Evolutionary conservation across 2,888 invertebrate species (phyloP).

Genomic region (Tetanocera ferruginea): DNA sequence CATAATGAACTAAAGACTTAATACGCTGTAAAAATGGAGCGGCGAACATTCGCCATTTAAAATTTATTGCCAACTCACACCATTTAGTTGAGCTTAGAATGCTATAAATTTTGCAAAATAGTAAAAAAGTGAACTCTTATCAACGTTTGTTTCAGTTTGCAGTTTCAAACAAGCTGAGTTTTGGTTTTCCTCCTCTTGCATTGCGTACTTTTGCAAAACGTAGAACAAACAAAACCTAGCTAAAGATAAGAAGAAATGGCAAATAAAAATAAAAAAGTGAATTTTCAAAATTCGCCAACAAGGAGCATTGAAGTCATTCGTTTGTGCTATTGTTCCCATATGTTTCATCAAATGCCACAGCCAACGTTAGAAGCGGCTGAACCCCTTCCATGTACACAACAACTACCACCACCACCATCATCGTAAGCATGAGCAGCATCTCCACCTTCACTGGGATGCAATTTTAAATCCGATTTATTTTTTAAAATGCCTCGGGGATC

Average conservation of each 20-base stretch:
- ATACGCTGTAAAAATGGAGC: not conserved
- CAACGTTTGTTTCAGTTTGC: not conserved
- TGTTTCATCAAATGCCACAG: slow-evolving; percentile 21
- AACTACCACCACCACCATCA: not conserved
- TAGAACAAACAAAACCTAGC: slow-evolving; percentile 23
- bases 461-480: slow-evolving; percentile 69
- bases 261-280: slow-evolving; percentile 5
- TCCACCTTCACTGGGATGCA: slow-evolving; percentile 44
- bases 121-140: slow-evolving; percentile 6
- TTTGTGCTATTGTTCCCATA: slow-evolving; percentile 24
- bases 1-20: not conserved
- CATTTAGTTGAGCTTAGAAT: not conserved
- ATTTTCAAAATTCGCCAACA: slow-evolving; percentile 25
- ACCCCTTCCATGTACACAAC: not conserved
- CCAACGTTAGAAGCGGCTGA: not conserved
- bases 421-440: not conserved
- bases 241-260: slow-evolving; percentile 26
- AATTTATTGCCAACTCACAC: slow-evolving; percentile 3
- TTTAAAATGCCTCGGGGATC: slow-evolving; percentile 71
- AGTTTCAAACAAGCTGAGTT: not conserved
- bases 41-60: not conserved
- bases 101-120: slow-evolving; percentile 10
- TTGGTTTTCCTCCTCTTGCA: not conserved
- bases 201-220: not conserved
- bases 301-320: not conserved